Evolutionary conservation across 2,797 vertebrate genomes (phyloP).

Genomic region (Cetoscarus ocellatus): DNA sequence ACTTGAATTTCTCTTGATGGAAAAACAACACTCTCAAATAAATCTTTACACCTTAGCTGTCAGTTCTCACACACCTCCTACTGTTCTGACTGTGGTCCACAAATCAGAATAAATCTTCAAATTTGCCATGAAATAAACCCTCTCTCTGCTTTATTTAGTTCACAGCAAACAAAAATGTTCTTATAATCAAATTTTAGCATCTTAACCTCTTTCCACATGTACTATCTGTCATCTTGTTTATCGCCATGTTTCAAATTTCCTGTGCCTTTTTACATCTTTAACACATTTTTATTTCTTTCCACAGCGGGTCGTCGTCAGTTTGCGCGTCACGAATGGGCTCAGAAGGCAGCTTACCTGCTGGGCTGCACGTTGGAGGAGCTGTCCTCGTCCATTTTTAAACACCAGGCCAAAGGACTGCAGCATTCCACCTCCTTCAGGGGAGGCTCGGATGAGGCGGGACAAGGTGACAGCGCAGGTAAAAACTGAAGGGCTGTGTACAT

Average conservation of each 20-base stretch:
- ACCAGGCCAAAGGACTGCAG: constrained; percentile 92
- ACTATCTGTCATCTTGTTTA: background rate
- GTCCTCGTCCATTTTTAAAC: constrained; percentile 96
- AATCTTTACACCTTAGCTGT: constrained; percentile 15
- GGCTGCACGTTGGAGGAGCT: constrained; percentile 96
- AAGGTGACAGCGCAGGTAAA: constrained; percentile 89
- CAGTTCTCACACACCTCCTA: constrained; percentile 10
- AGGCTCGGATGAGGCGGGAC: constrained; percentile 86
- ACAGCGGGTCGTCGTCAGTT: constrained; percentile 95
- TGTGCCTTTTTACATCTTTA: background rate
- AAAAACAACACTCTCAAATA: background rate
- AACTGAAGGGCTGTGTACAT: background rate
- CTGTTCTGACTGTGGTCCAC: background rate
- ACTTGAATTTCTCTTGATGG: background rate
- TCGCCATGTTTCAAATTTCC: background rate
- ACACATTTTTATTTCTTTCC: constrained; percentile 1
- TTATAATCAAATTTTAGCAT: no score
- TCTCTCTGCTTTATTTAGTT: no score
- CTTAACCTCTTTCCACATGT: background rate
- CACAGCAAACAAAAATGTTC: no score
- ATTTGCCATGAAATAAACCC: background rate
- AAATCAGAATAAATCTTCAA: background rate
- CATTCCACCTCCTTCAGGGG: constrained; percentile 96
- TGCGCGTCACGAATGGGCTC: constrained; percentile 97
- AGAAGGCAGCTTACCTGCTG: constrained; percentile 96